A percentile compares a stretch with the other conserved stretches of the same genome.
These are phyloP conservation scores for Apogon talboti DNA, from an alignment of 2,797 vertebrate species.

Conservation along the genomic window DNA sequence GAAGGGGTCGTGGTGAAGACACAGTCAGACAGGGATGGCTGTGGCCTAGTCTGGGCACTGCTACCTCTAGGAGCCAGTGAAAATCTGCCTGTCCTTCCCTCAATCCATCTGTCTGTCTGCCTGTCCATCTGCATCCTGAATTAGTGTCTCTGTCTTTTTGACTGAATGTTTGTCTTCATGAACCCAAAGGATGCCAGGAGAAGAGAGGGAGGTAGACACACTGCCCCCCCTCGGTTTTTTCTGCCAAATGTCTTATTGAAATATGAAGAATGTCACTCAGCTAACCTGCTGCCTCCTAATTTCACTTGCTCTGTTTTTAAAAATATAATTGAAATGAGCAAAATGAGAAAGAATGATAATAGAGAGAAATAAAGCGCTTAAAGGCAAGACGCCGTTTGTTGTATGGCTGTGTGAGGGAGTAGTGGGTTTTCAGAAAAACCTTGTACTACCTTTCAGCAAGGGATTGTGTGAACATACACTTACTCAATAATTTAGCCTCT, in stretches of 20 bases:
- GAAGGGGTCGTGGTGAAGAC: constrained; percentile 39
- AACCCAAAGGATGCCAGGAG: constrained; percentile 44
- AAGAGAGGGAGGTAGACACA: constrained; percentile 23
- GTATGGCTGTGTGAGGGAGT: constrained; percentile 48
- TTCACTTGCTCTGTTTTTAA: constrained; percentile 34
- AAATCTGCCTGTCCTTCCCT: constrained; percentile 68
- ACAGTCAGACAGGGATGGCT: constrained; percentile 46
- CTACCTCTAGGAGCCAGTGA: constrained; percentile 51
- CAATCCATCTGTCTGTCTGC: constrained; percentile 78
- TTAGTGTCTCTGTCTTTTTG: constrained; percentile 66
- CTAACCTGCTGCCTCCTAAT: constrained; percentile 27
- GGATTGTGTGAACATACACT: constrained; percentile 82
- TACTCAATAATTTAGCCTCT: constrained; percentile 79
- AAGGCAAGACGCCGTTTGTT: constrained; percentile 29
- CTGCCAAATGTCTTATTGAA: constrained; percentile 42
- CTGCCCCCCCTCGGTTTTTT: constrained; percentile 24
- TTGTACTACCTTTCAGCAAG: constrained; percentile 76
- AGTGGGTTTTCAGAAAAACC: constrained; percentile 65
- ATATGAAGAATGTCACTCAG: constrained; percentile 41
- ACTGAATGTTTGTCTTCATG: constrained; percentile 61
- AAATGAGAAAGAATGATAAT: constrained; percentile 21
- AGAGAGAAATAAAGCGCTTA: constrained; percentile 27
- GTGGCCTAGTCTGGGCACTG: constrained; percentile 51
- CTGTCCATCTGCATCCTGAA: constrained; percentile 77
- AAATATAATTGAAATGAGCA: constrained; percentile 35